Conservation (phyloP, 2,113 vertebrate species). For the Hystrix cristata region DNA sequence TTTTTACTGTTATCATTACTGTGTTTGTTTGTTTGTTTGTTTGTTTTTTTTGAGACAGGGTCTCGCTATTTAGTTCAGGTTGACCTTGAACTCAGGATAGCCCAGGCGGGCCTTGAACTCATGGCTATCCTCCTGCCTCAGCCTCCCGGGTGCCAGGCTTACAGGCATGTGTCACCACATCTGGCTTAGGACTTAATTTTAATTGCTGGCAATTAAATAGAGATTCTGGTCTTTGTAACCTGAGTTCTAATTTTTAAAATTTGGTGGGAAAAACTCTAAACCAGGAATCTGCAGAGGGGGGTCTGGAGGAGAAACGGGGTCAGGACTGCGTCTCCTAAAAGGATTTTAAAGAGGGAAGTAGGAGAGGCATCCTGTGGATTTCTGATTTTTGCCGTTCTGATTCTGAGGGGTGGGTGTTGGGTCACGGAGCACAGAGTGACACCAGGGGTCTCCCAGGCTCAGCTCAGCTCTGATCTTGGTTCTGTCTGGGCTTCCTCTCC, state of each 20-base stretch:
- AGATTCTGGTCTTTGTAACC: background rate
- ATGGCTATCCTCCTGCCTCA: background rate
- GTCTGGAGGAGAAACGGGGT: too few species aligned
- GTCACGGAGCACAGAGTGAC: too few species aligned
- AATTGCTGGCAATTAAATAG: fast-evolving
- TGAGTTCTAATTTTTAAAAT: background rate
- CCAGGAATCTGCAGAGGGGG: background rate
- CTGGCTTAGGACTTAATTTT: background rate
- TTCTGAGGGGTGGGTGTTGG: too few species aligned
- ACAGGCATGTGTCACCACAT: background rate
- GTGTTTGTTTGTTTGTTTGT: too few species aligned
- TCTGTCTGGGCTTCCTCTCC: background rate
- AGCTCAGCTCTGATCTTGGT: background rate
- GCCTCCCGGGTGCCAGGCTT: background rate
- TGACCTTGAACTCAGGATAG: background rate
- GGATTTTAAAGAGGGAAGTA: background rate
- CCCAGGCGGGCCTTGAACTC: background rate
- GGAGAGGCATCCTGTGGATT: background rate
- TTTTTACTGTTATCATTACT: too few species aligned
- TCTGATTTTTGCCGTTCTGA: background rate
- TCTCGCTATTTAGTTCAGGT: background rate
- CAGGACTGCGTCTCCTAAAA: background rate
- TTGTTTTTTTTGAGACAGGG: background rate
- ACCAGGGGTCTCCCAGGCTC: background rate
- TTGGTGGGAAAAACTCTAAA: background rate